A percentile compares a stretch with the other conserved stretches of the same genome.
Conservation (phyloP, 2,113 vertebrate genomes). For the Eublepharis macularius region DNA sequence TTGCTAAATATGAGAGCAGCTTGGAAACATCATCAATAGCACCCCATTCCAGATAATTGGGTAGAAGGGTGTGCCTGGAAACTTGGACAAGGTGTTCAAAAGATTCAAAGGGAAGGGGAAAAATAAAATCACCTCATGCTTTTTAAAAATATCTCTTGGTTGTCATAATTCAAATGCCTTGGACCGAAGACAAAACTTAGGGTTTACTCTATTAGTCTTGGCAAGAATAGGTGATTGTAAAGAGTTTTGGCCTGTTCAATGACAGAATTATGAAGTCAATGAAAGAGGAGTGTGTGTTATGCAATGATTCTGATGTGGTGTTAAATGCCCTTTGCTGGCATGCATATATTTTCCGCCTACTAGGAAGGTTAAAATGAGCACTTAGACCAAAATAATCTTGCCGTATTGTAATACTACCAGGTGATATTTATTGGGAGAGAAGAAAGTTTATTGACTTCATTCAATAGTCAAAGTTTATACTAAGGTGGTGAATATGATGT, state of each 20-base stretch:
- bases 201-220: conserved; percentile 60
- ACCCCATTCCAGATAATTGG: conserved; percentile 47
- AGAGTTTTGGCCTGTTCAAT: conserved; percentile 54
- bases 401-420: accelerated
- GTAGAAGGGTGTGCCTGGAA: conserved; percentile 30
- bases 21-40: conserved; percentile 48
- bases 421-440: not conserved
- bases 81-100: conserved; percentile 66
- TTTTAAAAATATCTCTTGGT: conserved; percentile 44
- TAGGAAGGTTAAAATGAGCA: not conserved
- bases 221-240: conserved; percentile 55
- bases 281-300: conserved; percentile 37
- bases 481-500: not conserved
- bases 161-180: conserved; percentile 56
- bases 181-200: conserved; percentile 42
- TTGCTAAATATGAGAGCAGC: conserved; percentile 53
- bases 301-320: conserved; percentile 7
- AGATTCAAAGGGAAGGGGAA: conserved; percentile 39
- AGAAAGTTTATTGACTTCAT: not conserved
- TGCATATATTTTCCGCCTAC: conserved; percentile 4
- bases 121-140: conserved; percentile 60
- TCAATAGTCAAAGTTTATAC: accelerated
- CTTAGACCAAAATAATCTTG: not conserved
- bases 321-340: conserved; percentile 21
- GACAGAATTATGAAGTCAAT: conserved; percentile 63